Evolutionary conservation across 92 coral and sea anemone species (phyloP).

Genomic region (Zoanthus gigantus): DNA sequence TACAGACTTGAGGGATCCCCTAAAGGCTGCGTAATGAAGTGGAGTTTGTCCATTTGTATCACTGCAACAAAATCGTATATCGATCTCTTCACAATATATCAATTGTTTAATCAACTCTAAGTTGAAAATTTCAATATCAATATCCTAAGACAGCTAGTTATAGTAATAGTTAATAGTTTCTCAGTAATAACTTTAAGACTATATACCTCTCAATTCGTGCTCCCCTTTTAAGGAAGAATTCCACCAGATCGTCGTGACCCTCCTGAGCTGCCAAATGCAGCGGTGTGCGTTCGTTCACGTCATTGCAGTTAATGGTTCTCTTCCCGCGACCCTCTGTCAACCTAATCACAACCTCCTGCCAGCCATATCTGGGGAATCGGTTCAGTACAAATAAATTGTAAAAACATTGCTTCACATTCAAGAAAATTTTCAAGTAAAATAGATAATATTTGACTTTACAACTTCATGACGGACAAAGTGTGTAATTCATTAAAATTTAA

Average conservation of each 20-base stretch:
- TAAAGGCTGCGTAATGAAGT: slow-evolving; percentile 82
- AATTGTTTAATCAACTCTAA: no score
- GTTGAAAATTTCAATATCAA: no score
- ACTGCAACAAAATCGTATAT: slow-evolving; percentile 41
- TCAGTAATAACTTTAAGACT: no score
- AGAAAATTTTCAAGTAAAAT: no score
- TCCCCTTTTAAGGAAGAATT: slow-evolving; percentile 80
- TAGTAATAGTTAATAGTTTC: no score
- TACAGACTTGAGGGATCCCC: slow-evolving; percentile 80
- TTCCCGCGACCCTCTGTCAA: slow-evolving; percentile 87
- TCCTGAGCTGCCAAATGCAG: slow-evolving; percentile 85
- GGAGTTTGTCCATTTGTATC: slow-evolving; percentile 89
- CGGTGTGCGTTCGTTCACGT: slow-evolving; percentile 83
- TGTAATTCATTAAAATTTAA: no score
- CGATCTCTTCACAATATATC: background rate
- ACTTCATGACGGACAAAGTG: no score
- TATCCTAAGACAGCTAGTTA: no score
- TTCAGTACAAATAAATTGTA: no score
- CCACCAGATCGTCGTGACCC: slow-evolving; percentile 88
- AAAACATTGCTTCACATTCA: no score
- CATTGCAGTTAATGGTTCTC: slow-evolving; percentile 80
- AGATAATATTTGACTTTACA: no score
- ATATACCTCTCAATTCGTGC: slow-evolving; percentile 79
- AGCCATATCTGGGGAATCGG: slow-evolving; percentile 46
- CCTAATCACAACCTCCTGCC: slow-evolving; percentile 72